Evolutionary conservation across 1,140 invertebrate species (phyloP).

Genomic region (Zaprionus lachaisei): DNA sequence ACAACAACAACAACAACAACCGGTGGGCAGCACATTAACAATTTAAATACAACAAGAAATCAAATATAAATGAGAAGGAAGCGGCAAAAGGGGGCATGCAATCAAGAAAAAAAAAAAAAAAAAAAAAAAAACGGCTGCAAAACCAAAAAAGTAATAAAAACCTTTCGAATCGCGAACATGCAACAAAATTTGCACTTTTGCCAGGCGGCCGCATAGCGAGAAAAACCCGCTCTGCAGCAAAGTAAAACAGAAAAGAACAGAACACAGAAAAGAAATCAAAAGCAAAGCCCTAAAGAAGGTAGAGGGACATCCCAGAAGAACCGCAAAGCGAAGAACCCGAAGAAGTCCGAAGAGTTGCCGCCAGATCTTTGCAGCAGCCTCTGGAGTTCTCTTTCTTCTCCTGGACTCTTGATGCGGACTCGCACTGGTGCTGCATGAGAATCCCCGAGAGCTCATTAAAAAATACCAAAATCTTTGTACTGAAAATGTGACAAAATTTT

Average conservation of each 20-base stretch:
- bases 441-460: constrained; percentile 83
- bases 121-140: constrained; percentile 2
- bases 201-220: constrained; percentile 1
- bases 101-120: constrained; percentile 16
- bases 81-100: constrained; percentile 27
- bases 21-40: constrained; percentile 66
- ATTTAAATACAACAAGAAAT: constrained; percentile 78
- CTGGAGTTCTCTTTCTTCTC: constrained; percentile 5
- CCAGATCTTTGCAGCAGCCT: constrained; percentile 13
- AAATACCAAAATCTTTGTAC: constrained; percentile 84
- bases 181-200: constrained; percentile 77
- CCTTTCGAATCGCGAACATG: constrained; percentile 39
- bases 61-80: constrained; percentile 71
- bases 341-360: constrained; percentile 5
- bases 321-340: constrained; percentile 3
- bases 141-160: background rate
- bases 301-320: constrained; percentile 5
- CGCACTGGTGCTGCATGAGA: constrained; percentile 50
- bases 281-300: constrained; percentile 13
- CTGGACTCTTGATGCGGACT: background rate
- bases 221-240: constrained; percentile 42
- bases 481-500: constrained; percentile 85
- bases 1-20: constrained; percentile 28
- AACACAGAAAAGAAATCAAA: constrained; percentile 11
- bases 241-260: constrained; percentile 42